These are phyloP conservation scores for Sarcophaga peregrina DNA, from an alignment of 1,140 invertebrate genomes.

Conservation along the genomic window DNA sequence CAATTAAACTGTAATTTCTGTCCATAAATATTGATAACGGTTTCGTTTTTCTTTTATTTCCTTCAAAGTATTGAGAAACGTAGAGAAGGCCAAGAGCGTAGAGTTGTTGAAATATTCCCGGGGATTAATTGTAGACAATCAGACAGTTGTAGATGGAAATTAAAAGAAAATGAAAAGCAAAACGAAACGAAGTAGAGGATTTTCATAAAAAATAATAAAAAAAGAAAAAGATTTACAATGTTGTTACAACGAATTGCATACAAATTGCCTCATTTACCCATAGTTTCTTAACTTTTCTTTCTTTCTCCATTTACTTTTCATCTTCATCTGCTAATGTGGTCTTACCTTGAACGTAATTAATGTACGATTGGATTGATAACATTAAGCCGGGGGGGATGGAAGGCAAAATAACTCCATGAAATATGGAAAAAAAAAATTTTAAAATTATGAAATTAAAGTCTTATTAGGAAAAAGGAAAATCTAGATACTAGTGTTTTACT, in stretches of 20 bases:
- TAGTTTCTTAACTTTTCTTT: neutral
- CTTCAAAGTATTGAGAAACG: too few relatives aligned
- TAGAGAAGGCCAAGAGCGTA: neutral
- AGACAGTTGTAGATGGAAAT: conserved; percentile 30
- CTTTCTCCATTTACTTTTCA: neutral
- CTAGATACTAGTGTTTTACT: too few relatives aligned
- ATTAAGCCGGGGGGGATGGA: neutral
- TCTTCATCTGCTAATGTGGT: neutral
- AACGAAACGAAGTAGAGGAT: neutral
- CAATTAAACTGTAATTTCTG: conserved; percentile 40
- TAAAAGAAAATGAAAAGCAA: neutral
- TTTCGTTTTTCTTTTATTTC: neutral
- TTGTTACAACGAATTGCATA: conserved; percentile 37
- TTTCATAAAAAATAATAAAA: neutral
- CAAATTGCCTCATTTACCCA: conserved; percentile 36
- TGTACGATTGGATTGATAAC: neutral
- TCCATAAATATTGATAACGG: conserved; percentile 37
- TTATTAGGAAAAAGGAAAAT: too few relatives aligned
- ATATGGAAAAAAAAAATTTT: too few relatives aligned
- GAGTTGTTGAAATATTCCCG: neutral
- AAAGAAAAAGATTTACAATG: neutral
- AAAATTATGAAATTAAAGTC: too few relatives aligned
- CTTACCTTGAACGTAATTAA: neutral
- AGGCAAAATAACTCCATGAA: too few relatives aligned
- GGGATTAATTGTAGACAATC: conserved; percentile 38